Base-by-base conservation (phyloP, 2,113 vertebrate genomes). In the Arizona elegans region DNA sequence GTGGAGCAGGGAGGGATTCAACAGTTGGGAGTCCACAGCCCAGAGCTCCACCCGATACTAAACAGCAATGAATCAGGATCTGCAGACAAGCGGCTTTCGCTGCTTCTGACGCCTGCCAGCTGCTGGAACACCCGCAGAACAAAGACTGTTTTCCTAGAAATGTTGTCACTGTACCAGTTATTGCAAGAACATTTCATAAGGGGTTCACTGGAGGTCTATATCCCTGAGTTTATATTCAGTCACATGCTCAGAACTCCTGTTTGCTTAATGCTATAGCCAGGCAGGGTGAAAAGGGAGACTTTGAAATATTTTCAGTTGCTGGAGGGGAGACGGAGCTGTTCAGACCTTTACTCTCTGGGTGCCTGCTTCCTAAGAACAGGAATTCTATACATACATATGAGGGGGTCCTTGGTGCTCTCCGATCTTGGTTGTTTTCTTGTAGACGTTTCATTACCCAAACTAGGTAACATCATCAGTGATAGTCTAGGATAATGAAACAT, bases 121-220 rank as follows among this genome's bases (percentile, higher is more conserved):
- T 19, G 55, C 10, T 54, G 43, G 56, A 93, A 90, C 47, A 5
- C n/a, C 29, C 12, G 88, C 43, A 93, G n/a, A 90, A 93, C 88
- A 62, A 52, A 81, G 59, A 50, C 50, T 7, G 89, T 54, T 92
- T 92, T 92, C 91, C 92, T 87, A 86, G 92, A 90, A 90, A 56
- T 17, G 92, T 26, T 90, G 43, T 90, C 92, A 90, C 70, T 33
- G 47, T 90, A 92, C 70, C 92, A 90, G 70, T 90, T 92, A 93
- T 59, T 52, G 33, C 56, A 90, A 52, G 89, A 85, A 90, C 92
- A 87, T 93, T 93, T 86, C 81, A 65, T 65, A 86, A 90, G 50
- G 17, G 56, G 81, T 58, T 93, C 58, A 62, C 4, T 7, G 3
- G 9, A 87, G 75, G 56, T 59, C 88, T 65, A 15, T 10, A 50